Evolutionary conservation across 1,140 invertebrate genomes (phyloP).

Genomic region (Listronotus oregonensis): DNA sequence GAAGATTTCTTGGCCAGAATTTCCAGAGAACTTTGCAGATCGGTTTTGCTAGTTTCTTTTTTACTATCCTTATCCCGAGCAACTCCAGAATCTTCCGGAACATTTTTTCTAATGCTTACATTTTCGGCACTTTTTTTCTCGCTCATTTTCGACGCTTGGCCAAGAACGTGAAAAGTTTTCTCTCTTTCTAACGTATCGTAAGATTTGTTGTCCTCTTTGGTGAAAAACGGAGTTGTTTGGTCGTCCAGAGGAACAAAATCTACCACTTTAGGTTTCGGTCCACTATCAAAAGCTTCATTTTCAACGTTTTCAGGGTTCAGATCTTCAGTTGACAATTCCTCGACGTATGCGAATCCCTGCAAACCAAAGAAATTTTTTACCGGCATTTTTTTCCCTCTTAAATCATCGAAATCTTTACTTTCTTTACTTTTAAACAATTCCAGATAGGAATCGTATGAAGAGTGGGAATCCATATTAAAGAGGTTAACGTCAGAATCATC

Average conservation of each 20-base stretch:
- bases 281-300: not conserved
- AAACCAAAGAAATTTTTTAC: conserved; percentile 5
- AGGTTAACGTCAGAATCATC: conserved; percentile 31
- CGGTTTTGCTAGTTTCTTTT: not conserved
- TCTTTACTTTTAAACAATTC: conserved; percentile 34
- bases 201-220: conserved; percentile 7
- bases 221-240: conserved; percentile 30
- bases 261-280: conserved; percentile 32
- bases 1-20: conserved; percentile 24
- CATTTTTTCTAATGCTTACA: not conserved
- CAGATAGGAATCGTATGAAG: conserved; percentile 33
- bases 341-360: conserved; percentile 13
- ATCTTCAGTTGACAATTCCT: conserved; percentile 20
- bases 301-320: not conserved
- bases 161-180: conserved; percentile 37
- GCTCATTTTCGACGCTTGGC: conserved; percentile 14
- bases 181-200: conserved; percentile 38
- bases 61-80: not conserved
- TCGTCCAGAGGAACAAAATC: conserved; percentile 42
- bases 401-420: conserved; percentile 28
- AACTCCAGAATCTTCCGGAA: not conserved
- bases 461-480: conserved; percentile 26
- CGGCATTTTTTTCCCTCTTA: conserved; percentile 11
- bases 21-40: conserved; percentile 12
- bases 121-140: not conserved